A percentile compares a stretch with the other conserved stretches of the same genome.
Evolutionary conservation across 2,113 vertebrate species (phyloP).

Genomic region (Solea senegalensis): DNA sequence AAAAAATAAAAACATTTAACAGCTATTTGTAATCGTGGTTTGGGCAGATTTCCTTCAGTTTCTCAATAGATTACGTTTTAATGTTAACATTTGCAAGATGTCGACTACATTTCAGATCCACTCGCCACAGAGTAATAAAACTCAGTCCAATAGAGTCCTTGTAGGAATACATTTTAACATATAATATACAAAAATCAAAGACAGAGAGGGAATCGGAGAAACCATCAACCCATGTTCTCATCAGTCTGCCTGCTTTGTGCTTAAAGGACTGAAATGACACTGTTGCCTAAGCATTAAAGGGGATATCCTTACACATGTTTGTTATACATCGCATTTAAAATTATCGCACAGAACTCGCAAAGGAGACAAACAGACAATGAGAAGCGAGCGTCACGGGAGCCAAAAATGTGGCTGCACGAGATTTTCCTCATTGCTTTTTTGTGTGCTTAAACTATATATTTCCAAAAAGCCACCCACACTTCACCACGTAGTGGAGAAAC

Average conservation of each 20-base stretch:
- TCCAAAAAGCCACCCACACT: slow-evolving; percentile 80
- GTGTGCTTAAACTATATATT: slow-evolving; percentile 56
- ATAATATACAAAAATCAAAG: slow-evolving; percentile 67
- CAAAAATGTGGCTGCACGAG: slow-evolving; percentile 64
- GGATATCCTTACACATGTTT: slow-evolving; percentile 66
- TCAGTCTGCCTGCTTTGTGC: slow-evolving; percentile 56
- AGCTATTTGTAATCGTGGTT: slow-evolving; percentile 50
- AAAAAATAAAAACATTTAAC: slow-evolving; percentile 3
- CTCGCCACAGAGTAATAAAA: slow-evolving; percentile 58
- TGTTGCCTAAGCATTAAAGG: slow-evolving; percentile 20
- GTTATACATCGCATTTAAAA: slow-evolving; percentile 67
- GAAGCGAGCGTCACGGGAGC: slow-evolving; percentile 42
- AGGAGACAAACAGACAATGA: slow-evolving; percentile 34
- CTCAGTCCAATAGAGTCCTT: slow-evolving; percentile 58
- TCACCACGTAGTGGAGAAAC: slow-evolving; percentile 70
- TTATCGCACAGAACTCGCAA: slow-evolving; percentile 64
- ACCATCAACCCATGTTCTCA: slow-evolving; percentile 36
- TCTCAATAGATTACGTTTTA: slow-evolving; percentile 53
- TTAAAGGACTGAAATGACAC: slow-evolving; percentile 33
- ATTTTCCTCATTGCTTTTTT: slow-evolving; percentile 74
- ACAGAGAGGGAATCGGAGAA: slow-evolving; percentile 55
- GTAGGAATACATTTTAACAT: slow-evolving; percentile 62
- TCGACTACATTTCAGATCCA: slow-evolving; percentile 47
- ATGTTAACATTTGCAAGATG: slow-evolving; percentile 64
- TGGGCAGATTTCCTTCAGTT: slow-evolving; percentile 49